Conservation (phyloP, 2,888 invertebrate genomes). For the Apotomis turbidana region DNA sequence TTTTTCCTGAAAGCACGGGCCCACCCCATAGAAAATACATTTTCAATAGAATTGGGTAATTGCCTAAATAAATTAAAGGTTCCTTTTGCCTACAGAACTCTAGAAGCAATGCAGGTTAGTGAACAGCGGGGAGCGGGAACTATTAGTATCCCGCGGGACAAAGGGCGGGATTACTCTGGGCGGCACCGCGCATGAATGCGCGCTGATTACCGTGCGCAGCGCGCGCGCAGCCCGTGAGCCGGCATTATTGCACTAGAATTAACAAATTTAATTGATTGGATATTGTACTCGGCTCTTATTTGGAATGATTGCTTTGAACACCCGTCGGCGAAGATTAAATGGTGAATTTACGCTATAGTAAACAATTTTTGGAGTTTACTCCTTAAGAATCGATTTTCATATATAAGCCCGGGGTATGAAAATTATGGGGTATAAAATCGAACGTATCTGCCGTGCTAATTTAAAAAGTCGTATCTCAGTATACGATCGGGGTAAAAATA, state of each 20-base stretch:
- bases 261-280: slow-evolving; percentile 26
- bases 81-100: not conserved
- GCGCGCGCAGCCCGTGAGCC: slow-evolving; percentile 25
- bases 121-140: slow-evolving; percentile 1
- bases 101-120: slow-evolving; percentile 5
- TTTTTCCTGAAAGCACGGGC: too few relatives aligned
- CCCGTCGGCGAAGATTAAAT: slow-evolving; percentile 10
- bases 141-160: slow-evolving; percentile 1
- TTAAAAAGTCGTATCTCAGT: too few relatives aligned
- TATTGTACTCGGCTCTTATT: slow-evolving; percentile 6
- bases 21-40: too few relatives aligned
- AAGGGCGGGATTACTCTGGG: slow-evolving; percentile 6
- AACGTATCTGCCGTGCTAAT: too few relatives aligned
- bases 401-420: too few relatives aligned
- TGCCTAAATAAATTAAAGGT: not conserved
- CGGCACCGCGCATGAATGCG: slow-evolving; percentile 6
- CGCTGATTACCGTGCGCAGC: slow-evolving; percentile 1
- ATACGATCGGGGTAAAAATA: too few relatives aligned
- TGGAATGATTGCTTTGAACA: slow-evolving; percentile 3
- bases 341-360: slow-evolving; percentile 1
- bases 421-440: too few relatives aligned
- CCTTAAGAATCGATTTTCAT: too few relatives aligned
- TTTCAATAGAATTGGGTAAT: too few relatives aligned
- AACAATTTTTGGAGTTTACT: too few relatives aligned
- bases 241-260: slow-evolving; percentile 29